phyloP scores from a whole-genome alignment of 2,113 vertebrate genomes.

The Mugil cephalus region DNA sequence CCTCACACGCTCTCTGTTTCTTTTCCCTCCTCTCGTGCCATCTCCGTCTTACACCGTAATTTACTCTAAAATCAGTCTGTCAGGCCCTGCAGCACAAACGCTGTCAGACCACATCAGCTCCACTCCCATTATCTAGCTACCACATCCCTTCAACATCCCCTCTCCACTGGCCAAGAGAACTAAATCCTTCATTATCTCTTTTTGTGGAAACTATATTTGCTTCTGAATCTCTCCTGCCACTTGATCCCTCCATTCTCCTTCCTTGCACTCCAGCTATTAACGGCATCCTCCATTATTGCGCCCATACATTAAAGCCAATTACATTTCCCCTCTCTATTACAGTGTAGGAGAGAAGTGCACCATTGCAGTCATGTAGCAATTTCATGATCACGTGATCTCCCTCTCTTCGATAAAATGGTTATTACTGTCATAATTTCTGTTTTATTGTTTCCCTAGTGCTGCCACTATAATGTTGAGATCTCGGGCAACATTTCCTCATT shows the following conservation, averaged over 20 bases:
- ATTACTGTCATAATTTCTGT: too few relatives aligned
- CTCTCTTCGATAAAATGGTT: too few relatives aligned
- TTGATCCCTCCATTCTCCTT: slow-evolving; percentile 4
- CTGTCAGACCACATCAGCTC: slow-evolving; percentile 58
- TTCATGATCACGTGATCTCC: too few relatives aligned
- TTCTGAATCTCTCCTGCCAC: neutral
- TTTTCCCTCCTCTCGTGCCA: slow-evolving; percentile 21
- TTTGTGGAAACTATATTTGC: slow-evolving; percentile 8
- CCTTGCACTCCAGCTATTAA: slow-evolving; percentile 19
- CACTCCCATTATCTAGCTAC: slow-evolving; percentile 38
- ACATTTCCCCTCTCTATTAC: slow-evolving; percentile 5
- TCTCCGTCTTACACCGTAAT: slow-evolving; percentile 25
- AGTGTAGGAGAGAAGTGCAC: slow-evolving; percentile 24
- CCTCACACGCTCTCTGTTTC: slow-evolving; percentile 7
- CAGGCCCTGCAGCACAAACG: slow-evolving; percentile 51
- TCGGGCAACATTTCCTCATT: slow-evolving; percentile 11
- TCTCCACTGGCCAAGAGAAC: slow-evolving; percentile 15
- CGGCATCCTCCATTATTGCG: slow-evolving; percentile 16
- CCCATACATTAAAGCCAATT: slow-evolving; percentile 42
- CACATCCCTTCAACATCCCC: slow-evolving; percentile 26
- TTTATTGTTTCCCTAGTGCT: slow-evolving; percentile 5
- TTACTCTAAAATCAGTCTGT: slow-evolving; percentile 40
- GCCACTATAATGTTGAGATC: slow-evolving; percentile 5
- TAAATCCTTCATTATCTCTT: slow-evolving; percentile 30
- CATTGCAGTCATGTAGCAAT: slow-evolving; percentile 8